These are phyloP conservation scores for Vanessa atalanta DNA, from an alignment of 1,140 invertebrate species.

Conservation along the genomic window DNA sequence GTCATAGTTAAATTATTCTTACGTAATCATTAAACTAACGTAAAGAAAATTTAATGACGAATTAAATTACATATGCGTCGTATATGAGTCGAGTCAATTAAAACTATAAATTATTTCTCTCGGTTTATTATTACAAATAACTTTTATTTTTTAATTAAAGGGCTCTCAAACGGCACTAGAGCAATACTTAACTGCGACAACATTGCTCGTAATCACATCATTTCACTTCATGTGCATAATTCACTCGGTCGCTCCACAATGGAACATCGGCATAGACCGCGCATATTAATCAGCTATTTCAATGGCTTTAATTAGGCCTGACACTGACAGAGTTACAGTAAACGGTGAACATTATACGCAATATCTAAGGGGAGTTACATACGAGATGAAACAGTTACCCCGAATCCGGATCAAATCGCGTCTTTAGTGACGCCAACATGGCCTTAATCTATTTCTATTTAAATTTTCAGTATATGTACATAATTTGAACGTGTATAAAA, in stretches of 20 bases:
- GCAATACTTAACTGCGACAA: slow-evolving; percentile 41
- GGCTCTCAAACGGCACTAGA: slow-evolving; percentile 26
- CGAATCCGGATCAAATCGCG: not conserved
- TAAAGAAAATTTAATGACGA: not conserved
- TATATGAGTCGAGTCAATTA: slow-evolving; percentile 22
- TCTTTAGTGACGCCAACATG: not conserved
- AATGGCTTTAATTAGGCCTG: slow-evolving; percentile 74
- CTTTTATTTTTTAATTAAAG: slow-evolving; percentile 28
- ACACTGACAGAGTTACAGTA: slow-evolving; percentile 71
- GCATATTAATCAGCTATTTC: slow-evolving; percentile 77
- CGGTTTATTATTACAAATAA: slow-evolving; percentile 16
- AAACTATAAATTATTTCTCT: slow-evolving; percentile 23
- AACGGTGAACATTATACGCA: slow-evolving; percentile 56
- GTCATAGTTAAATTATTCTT: not conserved
- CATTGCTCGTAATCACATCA: slow-evolving; percentile 65
- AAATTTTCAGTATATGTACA: not conserved
- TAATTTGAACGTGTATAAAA: too few relatives aligned
- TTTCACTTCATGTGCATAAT: slow-evolving; percentile 67
- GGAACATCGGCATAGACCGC: slow-evolving; percentile 61
- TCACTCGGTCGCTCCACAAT: slow-evolving; percentile 59
- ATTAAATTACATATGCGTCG: slow-evolving; percentile 6
- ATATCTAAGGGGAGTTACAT: slow-evolving; percentile 30
- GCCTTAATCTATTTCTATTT: not conserved
- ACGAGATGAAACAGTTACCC: slow-evolving; percentile 8
- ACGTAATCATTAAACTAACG: not conserved